Conservation (phyloP, 2,888 invertebrate species). For the Coremacera marginata region DNA sequence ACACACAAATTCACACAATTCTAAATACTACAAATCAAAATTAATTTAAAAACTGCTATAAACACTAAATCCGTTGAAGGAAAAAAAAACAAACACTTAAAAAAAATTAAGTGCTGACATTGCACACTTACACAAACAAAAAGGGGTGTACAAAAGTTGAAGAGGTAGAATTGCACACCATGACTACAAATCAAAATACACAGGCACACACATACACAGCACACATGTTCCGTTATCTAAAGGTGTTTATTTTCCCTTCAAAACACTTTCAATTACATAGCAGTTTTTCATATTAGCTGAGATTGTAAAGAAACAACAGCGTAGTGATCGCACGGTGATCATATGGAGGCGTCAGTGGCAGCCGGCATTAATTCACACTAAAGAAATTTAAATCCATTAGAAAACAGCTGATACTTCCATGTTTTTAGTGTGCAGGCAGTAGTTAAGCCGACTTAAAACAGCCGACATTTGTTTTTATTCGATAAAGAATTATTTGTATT, state of each 20-base stretch:
- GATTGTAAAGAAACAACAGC: neutral
- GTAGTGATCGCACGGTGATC: neutral
- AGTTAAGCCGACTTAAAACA: neutral
- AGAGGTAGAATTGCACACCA: neutral
- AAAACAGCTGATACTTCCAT: slow-evolving; percentile 32
- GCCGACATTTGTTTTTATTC: neutral
- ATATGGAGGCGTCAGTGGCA: neutral
- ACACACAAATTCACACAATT: neutral
- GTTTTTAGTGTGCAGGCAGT: neutral
- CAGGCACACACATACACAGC: neutral
- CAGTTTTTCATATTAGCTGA: neutral
- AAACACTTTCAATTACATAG: neutral
- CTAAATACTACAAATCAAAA: slow-evolving; percentile 11
- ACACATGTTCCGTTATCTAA: neutral
- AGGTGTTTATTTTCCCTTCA: slow-evolving; percentile 6
- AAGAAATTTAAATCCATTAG: slow-evolving; percentile 33
- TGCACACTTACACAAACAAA: neutral
- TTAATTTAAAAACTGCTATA: neutral
- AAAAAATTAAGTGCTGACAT: slow-evolving; percentile 5
- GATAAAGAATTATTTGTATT: too few species aligned
- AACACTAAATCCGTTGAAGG: neutral
- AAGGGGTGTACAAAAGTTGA: neutral
- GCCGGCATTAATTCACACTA: slow-evolving; percentile 6
- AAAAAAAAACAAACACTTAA: neutral
- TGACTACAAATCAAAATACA: neutral